Conservation (phyloP, 2,888 invertebrate species). For the Dryobotodes eremita region DNA sequence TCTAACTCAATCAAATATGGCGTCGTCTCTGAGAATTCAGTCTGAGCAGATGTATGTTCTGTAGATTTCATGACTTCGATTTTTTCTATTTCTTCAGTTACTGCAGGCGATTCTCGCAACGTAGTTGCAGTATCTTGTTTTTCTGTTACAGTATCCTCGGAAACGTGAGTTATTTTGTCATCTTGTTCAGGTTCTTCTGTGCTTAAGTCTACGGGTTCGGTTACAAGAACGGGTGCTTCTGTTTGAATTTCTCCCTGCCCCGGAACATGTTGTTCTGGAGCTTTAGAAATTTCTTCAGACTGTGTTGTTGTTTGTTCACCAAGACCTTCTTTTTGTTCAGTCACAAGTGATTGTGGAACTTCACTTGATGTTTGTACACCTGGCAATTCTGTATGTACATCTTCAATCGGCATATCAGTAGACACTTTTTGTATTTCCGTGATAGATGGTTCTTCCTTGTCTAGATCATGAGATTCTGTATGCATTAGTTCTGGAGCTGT, state of each 20-base stretch:
- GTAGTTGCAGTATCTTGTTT: conserved; percentile 46
- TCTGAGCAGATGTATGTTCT: conserved; percentile 57
- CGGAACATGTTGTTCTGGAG: conserved; percentile 28
- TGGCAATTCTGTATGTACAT: conserved; percentile 48
- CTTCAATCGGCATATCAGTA: conserved; percentile 49
- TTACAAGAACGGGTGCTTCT: conserved; percentile 31
- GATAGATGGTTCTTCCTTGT: conserved; percentile 20
- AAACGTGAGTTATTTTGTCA: conserved; percentile 34
- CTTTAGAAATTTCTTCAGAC: conserved; percentile 46
- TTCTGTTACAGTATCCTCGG: conserved; percentile 42
- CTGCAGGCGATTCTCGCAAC: conserved; percentile 19
- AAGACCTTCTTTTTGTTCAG: conserved; percentile 41
- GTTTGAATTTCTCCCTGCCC: conserved; percentile 37
- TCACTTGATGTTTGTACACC: conserved; percentile 48
- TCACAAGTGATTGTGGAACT: conserved; percentile 55
- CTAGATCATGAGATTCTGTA: conserved; percentile 30
- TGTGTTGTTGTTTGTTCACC: conserved; percentile 41
- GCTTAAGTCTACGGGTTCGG: conserved; percentile 35
- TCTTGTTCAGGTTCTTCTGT: conserved; percentile 33
- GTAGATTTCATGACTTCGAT: conserved; percentile 43
- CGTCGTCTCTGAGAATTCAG: conserved; percentile 72
- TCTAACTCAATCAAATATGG: conserved; percentile 81
- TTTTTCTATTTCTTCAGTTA: conserved; percentile 29
- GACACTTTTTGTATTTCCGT: conserved; percentile 41
- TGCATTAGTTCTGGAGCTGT: conserved; percentile 17